Base-by-base conservation (phyloP, 2,797 vertebrate species). In the Sebastiscus tertius region DNA sequence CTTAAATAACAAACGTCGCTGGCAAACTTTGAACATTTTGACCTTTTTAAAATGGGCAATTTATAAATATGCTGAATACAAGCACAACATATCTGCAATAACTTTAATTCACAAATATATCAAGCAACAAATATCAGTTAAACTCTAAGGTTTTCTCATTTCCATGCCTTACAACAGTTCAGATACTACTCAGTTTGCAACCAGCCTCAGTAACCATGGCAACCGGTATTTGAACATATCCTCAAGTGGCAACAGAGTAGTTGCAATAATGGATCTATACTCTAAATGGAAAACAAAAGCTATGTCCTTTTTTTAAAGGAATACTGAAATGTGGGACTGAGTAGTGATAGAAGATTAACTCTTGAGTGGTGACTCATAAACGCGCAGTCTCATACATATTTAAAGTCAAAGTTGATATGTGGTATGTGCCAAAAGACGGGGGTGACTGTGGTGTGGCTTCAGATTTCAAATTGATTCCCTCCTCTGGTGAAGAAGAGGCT, bases 151-250 rank as follows among this genome's bases (percentile, higher is more conserved):
- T 72, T 80, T 69, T 72, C 36, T 75, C 59, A 69, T 83, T 77
- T 73, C 56, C 27, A 13, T 49, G 26, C 62, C 58, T 75, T 69
- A 20, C 49, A 70, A 81, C 42, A 36, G 60, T 77, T 62, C 71
- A 33, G 72, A 87, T 82, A 77, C 79, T 82, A 84, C 83, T 75
- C 59, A 36, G 75, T n/a, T n/a, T n/a, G n/a, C n/a, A 85, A 55
- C 52, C 83, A 65, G 60, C 69, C 60, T 84, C 54, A 56, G 86
- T 89, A 89, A 84, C 91, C 83, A 84, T 88, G 76, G 77, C 80
- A 86, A 91, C 85, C 20, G 54, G 60, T 66, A 56, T 80, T 81
- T 77, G 63, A 87, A 77, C 27, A 71, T 74, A 72, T 83, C 83
- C 65, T 80, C 55, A 18, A 79, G 55, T 72, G 73, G 59, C 29